Percentiles rank a stretch among this genome's conserved stretches.
These are phyloP conservation scores for Benthosema pterotum DNA, from an alignment of 2,797 vertebrate species.

Conservation along the genomic window DNA sequence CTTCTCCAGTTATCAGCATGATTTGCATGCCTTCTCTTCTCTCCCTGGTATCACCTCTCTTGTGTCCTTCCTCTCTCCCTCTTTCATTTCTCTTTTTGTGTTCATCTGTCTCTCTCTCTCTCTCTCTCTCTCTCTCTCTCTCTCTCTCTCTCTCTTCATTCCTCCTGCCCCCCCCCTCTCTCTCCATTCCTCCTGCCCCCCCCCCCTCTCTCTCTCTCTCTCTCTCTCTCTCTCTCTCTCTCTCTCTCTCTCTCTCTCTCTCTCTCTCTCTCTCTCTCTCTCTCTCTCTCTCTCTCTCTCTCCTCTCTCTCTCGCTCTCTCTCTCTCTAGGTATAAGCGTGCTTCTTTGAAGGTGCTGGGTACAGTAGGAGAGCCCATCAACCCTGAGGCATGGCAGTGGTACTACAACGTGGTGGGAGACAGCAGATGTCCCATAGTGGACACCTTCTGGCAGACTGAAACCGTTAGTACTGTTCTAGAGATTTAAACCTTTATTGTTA, in stretches of 20 bases:
- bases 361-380: conserved; percentile 95
- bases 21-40: background rate
- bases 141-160: conserved; percentile 13
- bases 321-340: conserved; percentile 83
- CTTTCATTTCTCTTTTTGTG: background rate
- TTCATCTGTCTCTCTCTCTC: background rate
- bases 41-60: background rate
- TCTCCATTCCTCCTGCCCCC: background rate
- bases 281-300: background rate
- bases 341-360: conserved; percentile 91
- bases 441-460: conserved; percentile 99
- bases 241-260: background rate
- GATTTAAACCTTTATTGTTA: too few species aligned
- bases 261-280: background rate
- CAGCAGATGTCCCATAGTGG: conserved; percentile 90
- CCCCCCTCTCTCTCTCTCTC: background rate
- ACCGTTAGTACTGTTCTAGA: conserved; percentile 79
- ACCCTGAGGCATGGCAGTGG: conserved; percentile 98
- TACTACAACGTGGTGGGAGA: conserved; percentile 93
- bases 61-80: background rate
- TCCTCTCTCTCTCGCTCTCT: too few species aligned
- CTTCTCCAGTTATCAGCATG: too few species aligned
- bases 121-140: background rate
- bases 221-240: background rate
- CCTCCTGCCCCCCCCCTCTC: background rate